These are phyloP conservation scores for Drosophila simulans DNA, from an alignment of 1,140 invertebrate genomes.

Conservation along the genomic window DNA sequence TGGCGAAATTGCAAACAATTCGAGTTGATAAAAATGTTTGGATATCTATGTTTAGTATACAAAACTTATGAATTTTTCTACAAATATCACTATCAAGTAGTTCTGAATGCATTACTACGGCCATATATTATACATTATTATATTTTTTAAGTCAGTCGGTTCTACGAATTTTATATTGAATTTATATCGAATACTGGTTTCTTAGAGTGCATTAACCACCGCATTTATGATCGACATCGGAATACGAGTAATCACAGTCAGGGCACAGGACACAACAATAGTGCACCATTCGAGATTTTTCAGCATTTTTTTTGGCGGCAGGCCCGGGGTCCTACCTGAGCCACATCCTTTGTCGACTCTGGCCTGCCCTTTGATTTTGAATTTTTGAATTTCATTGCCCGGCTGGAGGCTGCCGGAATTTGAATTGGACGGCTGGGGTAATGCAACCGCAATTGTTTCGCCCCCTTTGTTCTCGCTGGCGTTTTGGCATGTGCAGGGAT, in stretches of 20 bases:
- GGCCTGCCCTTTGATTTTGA: slow-evolving; percentile 61
- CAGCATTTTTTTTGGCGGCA: slow-evolving; percentile 65
- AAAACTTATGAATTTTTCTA: no score
- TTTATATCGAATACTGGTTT: background rate
- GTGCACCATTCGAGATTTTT: slow-evolving; percentile 66
- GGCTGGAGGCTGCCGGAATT: slow-evolving; percentile 47
- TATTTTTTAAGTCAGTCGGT: background rate
- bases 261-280: slow-evolving; percentile 58
- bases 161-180: no score
- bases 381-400: slow-evolving; percentile 61
- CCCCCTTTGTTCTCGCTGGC: slow-evolving; percentile 49
- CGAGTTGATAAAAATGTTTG: background rate
- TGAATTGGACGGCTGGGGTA: slow-evolving; percentile 52
- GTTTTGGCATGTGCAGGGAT: slow-evolving; percentile 78
- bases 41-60: no score
- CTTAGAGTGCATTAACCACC: slow-evolving; percentile 20
- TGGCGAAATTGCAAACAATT: background rate
- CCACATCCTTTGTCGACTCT: slow-evolving; percentile 56
- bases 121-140: no score
- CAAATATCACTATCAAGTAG: no score
- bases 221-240: slow-evolving; percentile 46
- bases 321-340: slow-evolving; percentile 61
- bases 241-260: slow-evolving; percentile 66
- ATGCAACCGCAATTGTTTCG: slow-evolving; percentile 79
- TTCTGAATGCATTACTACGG: no score